Conservation (phyloP, 2,113 vertebrate genomes). For the Anser brachyrhynchus region DNA sequence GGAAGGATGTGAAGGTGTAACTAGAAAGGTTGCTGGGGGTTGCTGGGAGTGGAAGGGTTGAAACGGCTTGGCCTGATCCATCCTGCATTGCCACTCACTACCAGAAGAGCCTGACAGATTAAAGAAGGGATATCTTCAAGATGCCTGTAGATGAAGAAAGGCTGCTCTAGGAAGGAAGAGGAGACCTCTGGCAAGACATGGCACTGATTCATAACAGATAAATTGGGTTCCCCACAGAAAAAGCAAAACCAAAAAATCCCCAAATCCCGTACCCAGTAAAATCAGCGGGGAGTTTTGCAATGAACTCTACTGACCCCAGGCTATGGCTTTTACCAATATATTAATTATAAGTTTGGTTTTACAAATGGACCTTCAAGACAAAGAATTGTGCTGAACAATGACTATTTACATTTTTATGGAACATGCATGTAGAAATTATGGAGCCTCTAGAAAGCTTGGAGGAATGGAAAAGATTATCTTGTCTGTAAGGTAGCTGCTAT, state of each 20-base stretch:
- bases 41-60: neutral
- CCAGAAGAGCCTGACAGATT: neutral
- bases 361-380: neutral
- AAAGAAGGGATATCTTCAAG: neutral
- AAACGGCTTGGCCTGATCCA: neutral
- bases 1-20: neutral
- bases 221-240: neutral
- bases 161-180: neutral
- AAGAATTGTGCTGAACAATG: neutral
- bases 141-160: neutral
- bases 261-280: conserved; percentile 28
- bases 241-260: neutral
- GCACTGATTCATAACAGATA: neutral
- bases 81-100: neutral
- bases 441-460: neutral
- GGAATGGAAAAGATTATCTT: neutral
- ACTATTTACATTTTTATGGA: conserved; percentile 26
- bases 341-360: conserved; percentile 43
- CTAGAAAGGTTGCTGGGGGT: neutral
- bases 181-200: neutral
- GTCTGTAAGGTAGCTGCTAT: neutral
- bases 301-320: conserved; percentile 66
- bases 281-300: conserved; percentile 58
- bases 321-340: conserved; percentile 62
- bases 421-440: neutral